These are phyloP conservation scores for Hemitrygon akajei DNA, from an alignment of 2,797 vertebrate species.

Conservation along the genomic window DNA sequence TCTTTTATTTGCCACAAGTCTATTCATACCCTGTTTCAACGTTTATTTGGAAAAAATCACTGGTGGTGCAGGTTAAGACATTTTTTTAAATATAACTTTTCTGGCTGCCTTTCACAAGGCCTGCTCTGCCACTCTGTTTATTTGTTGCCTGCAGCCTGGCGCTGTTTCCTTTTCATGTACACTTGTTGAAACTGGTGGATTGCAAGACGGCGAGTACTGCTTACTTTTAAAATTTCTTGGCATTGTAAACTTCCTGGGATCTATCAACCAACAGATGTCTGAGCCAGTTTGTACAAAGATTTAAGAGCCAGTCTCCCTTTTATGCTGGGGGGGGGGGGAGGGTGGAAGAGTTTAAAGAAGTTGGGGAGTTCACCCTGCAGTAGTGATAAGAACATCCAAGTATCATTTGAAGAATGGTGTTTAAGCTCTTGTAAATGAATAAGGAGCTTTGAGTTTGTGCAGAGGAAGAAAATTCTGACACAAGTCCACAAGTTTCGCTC, in stretches of 20 bases:
- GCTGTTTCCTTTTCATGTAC: background rate
- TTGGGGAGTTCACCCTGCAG: background rate
- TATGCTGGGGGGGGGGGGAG: too few relatives aligned
- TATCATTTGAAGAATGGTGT: background rate
- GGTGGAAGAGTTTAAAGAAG: background rate
- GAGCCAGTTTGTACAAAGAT: background rate
- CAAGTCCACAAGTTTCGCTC: too few relatives aligned
- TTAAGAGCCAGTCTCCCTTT: background rate
- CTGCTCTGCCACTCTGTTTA: background rate
- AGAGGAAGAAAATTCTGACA: background rate
- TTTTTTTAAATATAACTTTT: background rate
- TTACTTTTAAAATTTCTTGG: background rate
- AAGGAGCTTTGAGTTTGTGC: background rate
- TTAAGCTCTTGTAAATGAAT: background rate
- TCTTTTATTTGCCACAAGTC: background rate
- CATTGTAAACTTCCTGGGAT: background rate
- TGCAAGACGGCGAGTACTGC: background rate
- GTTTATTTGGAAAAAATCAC: background rate
- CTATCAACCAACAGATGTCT: background rate
- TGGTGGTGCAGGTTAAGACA: background rate
- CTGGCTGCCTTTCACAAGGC: background rate
- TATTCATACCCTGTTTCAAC: background rate
- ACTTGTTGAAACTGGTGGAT: background rate
- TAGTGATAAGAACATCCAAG: background rate
- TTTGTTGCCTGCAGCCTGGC: background rate